phyloP scores from a whole-genome alignment of 2,113 vertebrate species.

The Trichomycterus rosablanca region DNA sequence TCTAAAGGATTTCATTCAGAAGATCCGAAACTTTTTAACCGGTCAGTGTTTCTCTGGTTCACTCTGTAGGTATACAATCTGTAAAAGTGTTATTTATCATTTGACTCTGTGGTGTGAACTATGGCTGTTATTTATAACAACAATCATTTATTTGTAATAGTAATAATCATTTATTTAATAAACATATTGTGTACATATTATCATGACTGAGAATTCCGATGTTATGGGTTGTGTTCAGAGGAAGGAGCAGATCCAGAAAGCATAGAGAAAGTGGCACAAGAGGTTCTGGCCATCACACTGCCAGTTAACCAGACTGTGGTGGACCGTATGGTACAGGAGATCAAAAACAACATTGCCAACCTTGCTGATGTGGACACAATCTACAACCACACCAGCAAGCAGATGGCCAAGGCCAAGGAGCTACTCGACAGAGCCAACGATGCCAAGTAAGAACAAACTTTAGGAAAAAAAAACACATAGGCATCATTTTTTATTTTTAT shows the following conservation, averaged over 20 bases:
- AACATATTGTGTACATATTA: too few relatives aligned
- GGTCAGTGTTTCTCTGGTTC: constrained; percentile 55
- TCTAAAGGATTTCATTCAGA: constrained; percentile 74
- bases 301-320: constrained; percentile 64
- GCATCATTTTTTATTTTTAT: too few relatives aligned
- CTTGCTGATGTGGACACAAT: constrained; percentile 62
- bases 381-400: constrained; percentile 63
- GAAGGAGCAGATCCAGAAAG: constrained; percentile 80
- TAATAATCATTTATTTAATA: too few relatives aligned
- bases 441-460: constrained; percentile 61
- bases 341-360: constrained; percentile 65
- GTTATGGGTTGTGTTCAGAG: constrained; percentile 58
- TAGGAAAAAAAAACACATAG: too few relatives aligned
- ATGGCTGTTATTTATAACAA: too few relatives aligned
- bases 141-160: too few relatives aligned
- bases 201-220: too few relatives aligned
- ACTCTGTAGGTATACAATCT: neutral
- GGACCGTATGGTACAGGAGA: constrained; percentile 63
- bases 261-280: constrained; percentile 76
- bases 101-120: too few relatives aligned
- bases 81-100: neutral
- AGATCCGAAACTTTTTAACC: constrained; percentile 78
- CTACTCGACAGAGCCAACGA: constrained; percentile 66
- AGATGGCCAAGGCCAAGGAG: constrained; percentile 60
- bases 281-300: constrained; percentile 73